phyloP scores from a whole-genome alignment of 2,797 vertebrate species.

The Chrysocyon brachyurus region DNA sequence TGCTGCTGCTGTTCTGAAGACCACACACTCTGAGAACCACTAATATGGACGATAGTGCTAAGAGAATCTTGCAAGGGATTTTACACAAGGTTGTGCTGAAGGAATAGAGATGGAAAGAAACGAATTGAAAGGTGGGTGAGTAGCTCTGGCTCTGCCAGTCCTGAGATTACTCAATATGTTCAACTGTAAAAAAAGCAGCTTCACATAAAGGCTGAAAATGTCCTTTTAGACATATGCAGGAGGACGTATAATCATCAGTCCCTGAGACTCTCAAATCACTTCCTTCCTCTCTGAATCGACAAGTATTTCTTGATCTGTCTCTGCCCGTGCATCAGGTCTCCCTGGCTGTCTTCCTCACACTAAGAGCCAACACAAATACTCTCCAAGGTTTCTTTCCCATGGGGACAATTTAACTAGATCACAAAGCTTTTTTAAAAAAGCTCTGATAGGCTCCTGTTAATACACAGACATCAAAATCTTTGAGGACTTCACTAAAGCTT shows the following conservation, averaged over 20 bases:
- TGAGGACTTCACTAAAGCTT: not conserved
- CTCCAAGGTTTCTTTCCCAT: not conserved
- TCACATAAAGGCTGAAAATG: not conserved
- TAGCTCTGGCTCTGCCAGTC: not conserved
- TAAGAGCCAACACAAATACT: not conserved
- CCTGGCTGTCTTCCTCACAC: not conserved
- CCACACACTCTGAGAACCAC: not conserved
- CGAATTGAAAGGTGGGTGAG: not conserved
- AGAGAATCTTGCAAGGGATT: not conserved
- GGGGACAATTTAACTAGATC: not conserved
- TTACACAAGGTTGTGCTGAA: not conserved
- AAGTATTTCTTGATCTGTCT: not conserved
- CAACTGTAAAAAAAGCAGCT: constrained; percentile 53
- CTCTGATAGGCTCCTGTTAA: not conserved
- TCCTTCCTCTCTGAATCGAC: not conserved
- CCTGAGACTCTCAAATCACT: not conserved
- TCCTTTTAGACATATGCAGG: not conserved
- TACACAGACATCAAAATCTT: not conserved
- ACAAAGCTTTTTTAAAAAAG: not conserved
- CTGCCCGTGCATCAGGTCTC: not conserved
- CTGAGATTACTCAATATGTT: constrained; percentile 10
- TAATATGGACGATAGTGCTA: not conserved
- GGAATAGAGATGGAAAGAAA: constrained; percentile 18
- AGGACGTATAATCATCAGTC: not conserved
- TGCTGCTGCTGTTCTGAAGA: not conserved